A percentile compares a stretch with the other conserved stretches of the same genome.
phyloP scores from a whole-genome alignment of 2,888 invertebrate species.

The Nephrotoma appendiculata region DNA sequence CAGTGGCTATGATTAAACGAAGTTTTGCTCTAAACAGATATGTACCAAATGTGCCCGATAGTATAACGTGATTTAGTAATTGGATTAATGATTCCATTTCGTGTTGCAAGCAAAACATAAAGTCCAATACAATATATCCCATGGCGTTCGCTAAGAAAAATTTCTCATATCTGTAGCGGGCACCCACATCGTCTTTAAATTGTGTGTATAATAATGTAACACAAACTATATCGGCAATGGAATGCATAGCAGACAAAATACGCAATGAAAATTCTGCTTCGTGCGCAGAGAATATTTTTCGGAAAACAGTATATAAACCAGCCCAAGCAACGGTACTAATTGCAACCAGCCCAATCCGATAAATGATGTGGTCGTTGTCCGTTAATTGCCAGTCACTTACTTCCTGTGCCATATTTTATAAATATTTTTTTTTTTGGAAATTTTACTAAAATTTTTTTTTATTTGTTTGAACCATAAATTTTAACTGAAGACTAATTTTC shows the following conservation, averaged over 20 bases:
- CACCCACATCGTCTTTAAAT: not conserved
- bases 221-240: not conserved
- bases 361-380: not conserved
- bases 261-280: not conserved
- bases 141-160: not conserved
- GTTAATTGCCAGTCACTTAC: not conserved
- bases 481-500: not conserved
- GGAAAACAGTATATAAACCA: not conserved
- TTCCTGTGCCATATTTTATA: not conserved
- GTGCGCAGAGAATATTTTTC: not conserved
- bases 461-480: not conserved
- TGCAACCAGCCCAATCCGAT: not conserved
- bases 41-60: not conserved
- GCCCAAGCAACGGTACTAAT: not conserved
- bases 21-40: not conserved
- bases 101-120: not conserved
- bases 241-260: not conserved
- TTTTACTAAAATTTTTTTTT: not conserved
- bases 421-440: not conserved
- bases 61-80: not conserved
- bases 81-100: not conserved
- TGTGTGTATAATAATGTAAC: not conserved
- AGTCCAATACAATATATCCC: not conserved
- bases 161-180: not conserved
- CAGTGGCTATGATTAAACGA: slow-evolving; percentile 16